phyloP scores from a whole-genome alignment of 2,888 invertebrate species.

The Petrophora chlorosata region DNA sequence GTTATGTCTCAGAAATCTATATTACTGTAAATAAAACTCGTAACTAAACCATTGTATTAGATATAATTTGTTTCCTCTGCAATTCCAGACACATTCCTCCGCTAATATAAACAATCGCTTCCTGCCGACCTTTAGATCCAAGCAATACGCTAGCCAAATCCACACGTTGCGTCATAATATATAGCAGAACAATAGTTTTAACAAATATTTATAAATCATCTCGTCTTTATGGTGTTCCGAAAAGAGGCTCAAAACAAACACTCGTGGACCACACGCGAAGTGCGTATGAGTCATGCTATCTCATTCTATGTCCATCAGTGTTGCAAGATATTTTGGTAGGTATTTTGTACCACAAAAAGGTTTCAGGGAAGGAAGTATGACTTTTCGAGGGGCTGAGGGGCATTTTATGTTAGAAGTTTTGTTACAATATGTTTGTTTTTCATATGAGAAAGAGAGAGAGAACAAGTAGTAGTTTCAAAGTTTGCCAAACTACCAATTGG shows the following conservation, averaged over 20 bases:
- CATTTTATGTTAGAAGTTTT: no score
- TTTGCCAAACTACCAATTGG: no score
- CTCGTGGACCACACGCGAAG: conserved; percentile 57
- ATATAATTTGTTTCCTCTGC: conserved; percentile 2
- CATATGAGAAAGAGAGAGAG: no score
- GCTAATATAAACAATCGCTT: conserved; percentile 19
- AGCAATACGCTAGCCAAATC: conserved; percentile 28
- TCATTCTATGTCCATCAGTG: conserved; percentile 13
- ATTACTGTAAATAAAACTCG: no score
- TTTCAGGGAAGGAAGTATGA: no score
- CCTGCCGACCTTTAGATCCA: conserved; percentile 20
- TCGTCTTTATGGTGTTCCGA: conserved; percentile 48
- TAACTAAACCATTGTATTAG: no score
- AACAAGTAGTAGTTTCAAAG: no score
- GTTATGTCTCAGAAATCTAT: no score
- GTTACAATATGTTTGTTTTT: no score
- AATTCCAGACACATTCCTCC: conserved; percentile 10
- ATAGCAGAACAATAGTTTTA: conserved; percentile 38
- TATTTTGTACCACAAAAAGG: no score
- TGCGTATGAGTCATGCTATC: conserved; percentile 44
- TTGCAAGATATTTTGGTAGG: no score
- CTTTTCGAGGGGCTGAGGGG: no score
- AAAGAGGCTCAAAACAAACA: conserved; percentile 49
- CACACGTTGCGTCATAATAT: conserved; percentile 33
- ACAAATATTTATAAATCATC: conserved; percentile 48